A percentile compares a stretch with the other conserved stretches of the same genome.
phyloP scores from a whole-genome alignment of 2,797 vertebrate species.

The Oreochromis grahami region DNA sequence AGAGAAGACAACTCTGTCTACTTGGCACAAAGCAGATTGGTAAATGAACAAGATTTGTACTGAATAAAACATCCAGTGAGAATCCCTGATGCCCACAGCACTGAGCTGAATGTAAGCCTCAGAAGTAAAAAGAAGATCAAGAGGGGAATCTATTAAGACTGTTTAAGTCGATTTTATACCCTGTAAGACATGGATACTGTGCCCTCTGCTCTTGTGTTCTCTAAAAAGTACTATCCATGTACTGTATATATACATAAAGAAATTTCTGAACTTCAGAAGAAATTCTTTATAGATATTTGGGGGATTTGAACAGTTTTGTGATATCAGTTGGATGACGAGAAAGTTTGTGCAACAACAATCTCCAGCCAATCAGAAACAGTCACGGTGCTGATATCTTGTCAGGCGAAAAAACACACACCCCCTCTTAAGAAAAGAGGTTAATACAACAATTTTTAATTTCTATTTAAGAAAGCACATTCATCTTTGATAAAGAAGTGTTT shows the following conservation, averaged over 20 bases:
- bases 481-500: background rate
- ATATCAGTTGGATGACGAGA: background rate
- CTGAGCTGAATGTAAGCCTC: conserved; percentile 24
- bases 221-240: background rate
- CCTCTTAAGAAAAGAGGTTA: background rate
- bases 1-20: conserved; percentile 39
- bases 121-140: conserved; percentile 31
- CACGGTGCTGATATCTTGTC: background rate
- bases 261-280: background rate
- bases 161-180: conserved; percentile 25
- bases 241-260: background rate
- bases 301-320: background rate
- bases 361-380: background rate
- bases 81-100: conserved; percentile 20
- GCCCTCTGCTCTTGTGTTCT: conserved; percentile 15
- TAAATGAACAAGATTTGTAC: conserved; percentile 51
- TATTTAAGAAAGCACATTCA: background rate
- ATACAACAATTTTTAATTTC: background rate
- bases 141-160: conserved; percentile 29
- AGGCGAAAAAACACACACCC: background rate
- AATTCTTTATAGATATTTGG: background rate
- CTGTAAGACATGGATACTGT: background rate
- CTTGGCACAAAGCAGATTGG: conserved; percentile 38
- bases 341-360: background rate
- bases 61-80: conserved; percentile 56